Evolutionary conservation across 1,140 invertebrate genomes (phyloP), one percentile per base, ranked within the genome.

Genomic region (Phymastichus coffea): DNA sequence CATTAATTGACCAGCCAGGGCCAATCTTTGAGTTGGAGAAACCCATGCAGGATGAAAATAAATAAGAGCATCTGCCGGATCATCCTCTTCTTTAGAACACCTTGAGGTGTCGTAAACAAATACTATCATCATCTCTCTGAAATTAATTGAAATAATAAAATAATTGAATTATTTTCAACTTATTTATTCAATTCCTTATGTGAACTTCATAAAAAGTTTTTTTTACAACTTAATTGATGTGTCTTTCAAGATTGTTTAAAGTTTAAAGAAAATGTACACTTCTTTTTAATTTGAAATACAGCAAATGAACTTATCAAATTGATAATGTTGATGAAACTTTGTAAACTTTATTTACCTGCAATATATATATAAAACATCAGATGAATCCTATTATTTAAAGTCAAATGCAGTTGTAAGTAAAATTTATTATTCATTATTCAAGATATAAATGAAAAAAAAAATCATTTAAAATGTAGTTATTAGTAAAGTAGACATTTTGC

Each of bases 41-140:
- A 93, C 91, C 89, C 91, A 93, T 28, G 86, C 84, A 2, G 92
- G 92, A 78, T 93, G 88, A 75, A 93, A 94, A 70, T 93, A 94
- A n/a, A 93, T 77, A 48, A 94, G 87, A 15, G 91, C 90, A 46
- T 90, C 85, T 48, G 88, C 86, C n/a, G 90, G 90, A 79, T 94
- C 91, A 76, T 93, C 91, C 61, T 89, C 88, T 74, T 93, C 91
- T 33, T 83, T 82, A 66, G 84, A 82, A 71, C 90, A 87, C 68
- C 84, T 84, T 70, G 87, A 80, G n/a, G 86, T 89, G 79, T 93
- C 91, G 66, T 93, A 94, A 43, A 93, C 84, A 80, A 94, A 93
- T 57, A 93, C 87, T 77, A 94, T 92, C 83, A 91, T 88, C 79
- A 92, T 89, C 82, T 93, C 90, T 77, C 89, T 92, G 70, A 35